These are phyloP conservation scores for Polyergus mexicanus DNA, from an alignment of 1,140 invertebrate species.

Conservation along the genomic window DNA sequence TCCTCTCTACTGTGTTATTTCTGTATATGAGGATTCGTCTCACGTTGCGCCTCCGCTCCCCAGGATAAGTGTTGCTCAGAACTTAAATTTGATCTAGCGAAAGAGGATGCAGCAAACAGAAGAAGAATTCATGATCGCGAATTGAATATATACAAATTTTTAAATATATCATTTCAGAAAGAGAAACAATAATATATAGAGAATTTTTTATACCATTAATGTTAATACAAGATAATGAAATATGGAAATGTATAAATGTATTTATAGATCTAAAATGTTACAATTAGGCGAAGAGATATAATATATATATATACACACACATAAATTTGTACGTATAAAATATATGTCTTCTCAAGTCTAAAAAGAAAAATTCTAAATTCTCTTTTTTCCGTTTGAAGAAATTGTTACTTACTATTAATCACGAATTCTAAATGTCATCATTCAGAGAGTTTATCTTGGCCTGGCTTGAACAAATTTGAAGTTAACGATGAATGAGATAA, in stretches of 20 bases:
- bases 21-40: conserved; percentile 40
- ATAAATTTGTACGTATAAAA: no score
- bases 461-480: background rate
- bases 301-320: background rate
- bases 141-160: conserved; percentile 34
- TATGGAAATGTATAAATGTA: background rate
- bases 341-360: no score
- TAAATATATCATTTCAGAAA: background rate
- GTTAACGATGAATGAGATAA: conserved; percentile 38
- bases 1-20: conserved; percentile 37
- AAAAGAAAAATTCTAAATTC: no score
- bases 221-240: background rate
- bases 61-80: conserved; percentile 48
- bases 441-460: background rate
- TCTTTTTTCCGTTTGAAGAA: background rate
- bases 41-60: conserved; percentile 44
- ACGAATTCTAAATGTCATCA: background rate
- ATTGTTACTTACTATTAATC: background rate
- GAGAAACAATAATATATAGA: background rate
- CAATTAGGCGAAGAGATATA: background rate
- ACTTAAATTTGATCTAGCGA: conserved; percentile 49
- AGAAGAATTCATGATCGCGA: conserved; percentile 11
- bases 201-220: background rate
- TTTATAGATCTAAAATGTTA: background rate
- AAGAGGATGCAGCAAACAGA: conserved; percentile 31